These are phyloP conservation scores for Pogonognathellus flavescens DNA, from an alignment of 1,140 invertebrate genomes.

Conservation along the genomic window DNA sequence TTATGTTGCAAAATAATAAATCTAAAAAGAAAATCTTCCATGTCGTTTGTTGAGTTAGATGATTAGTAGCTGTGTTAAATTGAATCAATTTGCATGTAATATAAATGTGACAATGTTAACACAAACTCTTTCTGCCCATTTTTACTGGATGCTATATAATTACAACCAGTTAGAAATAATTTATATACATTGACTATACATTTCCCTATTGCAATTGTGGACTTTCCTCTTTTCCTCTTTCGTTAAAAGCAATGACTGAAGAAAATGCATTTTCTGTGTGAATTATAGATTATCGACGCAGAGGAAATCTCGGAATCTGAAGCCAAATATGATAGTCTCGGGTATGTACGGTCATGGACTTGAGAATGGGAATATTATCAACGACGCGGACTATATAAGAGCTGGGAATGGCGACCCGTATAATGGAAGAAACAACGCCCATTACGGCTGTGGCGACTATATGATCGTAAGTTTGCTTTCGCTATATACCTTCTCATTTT, in stretches of 20 bases:
- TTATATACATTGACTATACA: too few species aligned
- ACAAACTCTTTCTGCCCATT: too few species aligned
- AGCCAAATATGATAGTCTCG: conserved; percentile 53
- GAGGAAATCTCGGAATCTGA: conserved; percentile 56
- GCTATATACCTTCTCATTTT: not conserved
- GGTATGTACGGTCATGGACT: conserved; percentile 10
- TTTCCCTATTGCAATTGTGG: too few species aligned
- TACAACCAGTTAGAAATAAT: too few species aligned
- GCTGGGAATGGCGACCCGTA: not conserved
- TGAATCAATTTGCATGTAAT: too few species aligned
- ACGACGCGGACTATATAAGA: not conserved
- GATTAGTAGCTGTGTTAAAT: too few species aligned
- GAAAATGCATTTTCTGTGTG: conserved; percentile 1
- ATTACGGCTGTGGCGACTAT: conserved; percentile 32
- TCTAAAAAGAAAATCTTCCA: too few species aligned
- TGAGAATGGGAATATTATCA: conserved; percentile 5
- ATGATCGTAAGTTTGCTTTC: conserved; percentile 26
- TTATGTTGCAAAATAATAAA: too few species aligned
- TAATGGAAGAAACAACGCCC: conserved; percentile 38
- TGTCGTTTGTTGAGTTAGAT: too few species aligned
- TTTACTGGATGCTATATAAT: too few species aligned
- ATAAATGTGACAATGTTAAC: too few species aligned
- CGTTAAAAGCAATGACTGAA: not conserved
- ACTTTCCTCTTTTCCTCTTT: not conserved
- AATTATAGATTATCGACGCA: conserved; percentile 38